These are phyloP conservation scores for Erebia epiphron DNA, from an alignment of 2,888 invertebrate genomes.

Conservation along the genomic window DNA sequence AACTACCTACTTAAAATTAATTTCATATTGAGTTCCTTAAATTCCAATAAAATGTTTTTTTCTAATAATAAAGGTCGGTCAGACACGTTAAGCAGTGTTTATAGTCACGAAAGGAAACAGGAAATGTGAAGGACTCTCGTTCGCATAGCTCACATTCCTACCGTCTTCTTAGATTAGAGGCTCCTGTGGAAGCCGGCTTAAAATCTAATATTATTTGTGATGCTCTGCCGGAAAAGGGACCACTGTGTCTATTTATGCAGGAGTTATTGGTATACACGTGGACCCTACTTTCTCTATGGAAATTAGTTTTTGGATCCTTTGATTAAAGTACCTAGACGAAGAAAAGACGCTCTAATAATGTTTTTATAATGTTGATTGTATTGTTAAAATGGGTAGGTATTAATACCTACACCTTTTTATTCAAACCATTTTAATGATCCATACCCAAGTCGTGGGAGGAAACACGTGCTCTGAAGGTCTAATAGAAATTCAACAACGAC, in stretches of 20 bases:
- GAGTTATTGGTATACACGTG: constrained; percentile 4
- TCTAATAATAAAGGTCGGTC: no score
- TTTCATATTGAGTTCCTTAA: no score
- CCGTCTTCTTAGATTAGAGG: constrained; percentile 1
- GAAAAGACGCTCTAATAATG: no score
- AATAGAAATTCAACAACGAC: constrained; percentile 23
- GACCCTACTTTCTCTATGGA: background rate
- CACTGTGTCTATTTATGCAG: constrained; percentile 1
- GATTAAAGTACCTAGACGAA: background rate
- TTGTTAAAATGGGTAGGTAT: no score
- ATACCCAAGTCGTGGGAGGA: constrained; percentile 21
- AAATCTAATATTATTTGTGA: constrained; percentile 9
- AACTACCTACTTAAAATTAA: no score
- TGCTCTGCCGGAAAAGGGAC: constrained; percentile 6
- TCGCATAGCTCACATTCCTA: background rate
- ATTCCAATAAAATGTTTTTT: background rate
- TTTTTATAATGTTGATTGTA: background rate
- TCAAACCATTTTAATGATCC: background rate
- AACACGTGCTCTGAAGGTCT: constrained; percentile 32
- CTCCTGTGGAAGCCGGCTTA: constrained; percentile 5
- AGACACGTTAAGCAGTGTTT: background rate
- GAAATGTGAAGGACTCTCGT: background rate
- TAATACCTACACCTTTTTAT: background rate
- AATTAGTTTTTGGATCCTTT: constrained; percentile 1
- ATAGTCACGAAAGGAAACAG: background rate